A percentile compares a stretch with the other conserved stretches of the same genome.
phyloP scores from a whole-genome alignment of 2,113 vertebrate species.

The Chlorodrepanis virens region DNA sequence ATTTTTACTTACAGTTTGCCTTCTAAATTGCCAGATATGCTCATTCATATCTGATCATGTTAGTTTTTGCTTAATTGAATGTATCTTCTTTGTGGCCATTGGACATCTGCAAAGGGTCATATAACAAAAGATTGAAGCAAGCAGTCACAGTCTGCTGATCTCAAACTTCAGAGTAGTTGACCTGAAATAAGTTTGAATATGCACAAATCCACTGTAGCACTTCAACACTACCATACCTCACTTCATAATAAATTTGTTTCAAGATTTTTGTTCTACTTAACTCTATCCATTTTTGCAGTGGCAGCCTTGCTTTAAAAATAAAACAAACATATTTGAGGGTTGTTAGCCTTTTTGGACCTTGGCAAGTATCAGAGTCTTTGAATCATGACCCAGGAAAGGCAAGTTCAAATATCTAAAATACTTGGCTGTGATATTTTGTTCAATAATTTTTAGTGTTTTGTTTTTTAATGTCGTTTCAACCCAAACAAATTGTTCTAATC shows the following conservation, averaged over 20 bases:
- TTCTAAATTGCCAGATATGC: slow-evolving; percentile 63
- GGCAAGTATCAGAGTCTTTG: slow-evolving; percentile 48
- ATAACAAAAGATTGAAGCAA: slow-evolving; percentile 16
- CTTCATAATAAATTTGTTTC: slow-evolving; percentile 56
- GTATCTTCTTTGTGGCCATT: slow-evolving; percentile 61
- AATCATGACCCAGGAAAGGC: slow-evolving; percentile 56
- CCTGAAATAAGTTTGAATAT: slow-evolving; percentile 49
- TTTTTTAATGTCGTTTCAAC: slow-evolving; percentile 70
- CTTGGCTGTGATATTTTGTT: slow-evolving; percentile 60
- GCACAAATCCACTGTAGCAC: slow-evolving; percentile 65
- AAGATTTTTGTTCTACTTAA: slow-evolving; percentile 20
- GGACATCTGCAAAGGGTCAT: slow-evolving; percentile 44
- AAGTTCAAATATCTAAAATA: slow-evolving; percentile 64
- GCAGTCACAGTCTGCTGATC: slow-evolving; percentile 47
- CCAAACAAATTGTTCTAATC: slow-evolving; percentile 42
- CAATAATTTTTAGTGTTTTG: slow-evolving; percentile 51
- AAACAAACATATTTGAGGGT: slow-evolving; percentile 31
- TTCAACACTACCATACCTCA: slow-evolving; percentile 73
- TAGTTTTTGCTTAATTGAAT: slow-evolving; percentile 70
- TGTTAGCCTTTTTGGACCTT: slow-evolving; percentile 31
- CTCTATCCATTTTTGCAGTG: slow-evolving; percentile 55
- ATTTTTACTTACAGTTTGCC: slow-evolving; percentile 74
- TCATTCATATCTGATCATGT: slow-evolving; percentile 65
- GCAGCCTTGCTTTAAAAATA: slow-evolving; percentile 56
- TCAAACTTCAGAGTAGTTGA: slow-evolving; percentile 35